phyloP scores from a whole-genome alignment of 2,797 vertebrate species.

The Tiaroga cobitis region DNA sequence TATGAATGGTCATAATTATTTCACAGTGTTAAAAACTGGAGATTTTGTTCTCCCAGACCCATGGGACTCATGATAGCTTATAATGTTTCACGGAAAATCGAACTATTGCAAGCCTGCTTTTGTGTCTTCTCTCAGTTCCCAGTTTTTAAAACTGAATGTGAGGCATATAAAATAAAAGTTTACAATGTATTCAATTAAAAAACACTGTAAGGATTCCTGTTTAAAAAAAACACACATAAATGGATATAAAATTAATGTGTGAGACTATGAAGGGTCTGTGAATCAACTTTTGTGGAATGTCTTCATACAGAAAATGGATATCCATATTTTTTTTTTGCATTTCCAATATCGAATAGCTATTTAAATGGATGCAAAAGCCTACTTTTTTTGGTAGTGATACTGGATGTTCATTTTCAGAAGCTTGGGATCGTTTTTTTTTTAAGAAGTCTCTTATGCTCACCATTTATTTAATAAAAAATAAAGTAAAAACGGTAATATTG shows the following conservation, averaged over 20 bases:
- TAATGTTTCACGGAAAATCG: neutral
- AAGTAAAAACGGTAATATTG: neutral
- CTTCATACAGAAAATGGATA: slow-evolving; percentile 32
- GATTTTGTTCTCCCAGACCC: slow-evolving; percentile 39
- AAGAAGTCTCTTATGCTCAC: neutral
- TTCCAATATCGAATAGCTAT: slow-evolving; percentile 34
- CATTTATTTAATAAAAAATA: neutral
- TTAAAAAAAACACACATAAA: slow-evolving; percentile 11
- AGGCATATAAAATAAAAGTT: slow-evolving; percentile 2
- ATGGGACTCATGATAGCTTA: slow-evolving; percentile 42
- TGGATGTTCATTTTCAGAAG: neutral
- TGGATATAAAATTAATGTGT: slow-evolving; percentile 27
- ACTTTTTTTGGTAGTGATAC: slow-evolving; percentile 20
- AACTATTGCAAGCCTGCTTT: neutral
- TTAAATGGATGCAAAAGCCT: slow-evolving; percentile 35
- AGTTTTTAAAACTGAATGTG: slow-evolving; percentile 5
- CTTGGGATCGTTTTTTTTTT: neutral
- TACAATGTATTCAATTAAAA: neutral
- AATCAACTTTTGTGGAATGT: slow-evolving; percentile 42
- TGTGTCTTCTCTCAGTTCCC: neutral
- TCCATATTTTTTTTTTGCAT: slow-evolving; percentile 20
- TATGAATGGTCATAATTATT: slow-evolving; percentile 34
- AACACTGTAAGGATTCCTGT: neutral
- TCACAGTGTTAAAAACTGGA: slow-evolving; percentile 58
- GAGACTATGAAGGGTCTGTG: slow-evolving; percentile 24